A percentile compares a stretch with the other conserved stretches of the same genome.
These are phyloP conservation scores for Melanogrammus aeglefinus DNA, from an alignment of 2,797 vertebrate species.

Conservation along the genomic window DNA sequence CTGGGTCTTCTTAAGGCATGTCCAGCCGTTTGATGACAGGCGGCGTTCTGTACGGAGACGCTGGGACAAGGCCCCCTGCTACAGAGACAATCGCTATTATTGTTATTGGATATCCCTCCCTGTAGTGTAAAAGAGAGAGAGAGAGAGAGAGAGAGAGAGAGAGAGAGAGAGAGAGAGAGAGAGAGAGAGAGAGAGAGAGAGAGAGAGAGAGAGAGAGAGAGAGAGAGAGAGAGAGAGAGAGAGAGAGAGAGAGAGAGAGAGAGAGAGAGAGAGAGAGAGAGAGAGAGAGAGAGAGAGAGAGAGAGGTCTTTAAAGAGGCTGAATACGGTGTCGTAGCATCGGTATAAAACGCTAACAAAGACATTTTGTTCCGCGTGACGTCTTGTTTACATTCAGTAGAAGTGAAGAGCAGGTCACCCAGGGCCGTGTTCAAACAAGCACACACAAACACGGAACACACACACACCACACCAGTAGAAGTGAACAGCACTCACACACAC, in stretches of 20 bases:
- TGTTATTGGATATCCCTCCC: slow-evolving; percentile 55
- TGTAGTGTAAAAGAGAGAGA: slow-evolving; percentile 42
- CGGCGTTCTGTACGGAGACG: slow-evolving; percentile 22
- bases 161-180: too few species aligned
- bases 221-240: too few species aligned
- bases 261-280: too few species aligned
- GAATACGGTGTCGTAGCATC: too few species aligned
- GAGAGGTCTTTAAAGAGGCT: too few species aligned
- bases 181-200: not conserved
- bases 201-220: too few species aligned
- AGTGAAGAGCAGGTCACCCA: not conserved
- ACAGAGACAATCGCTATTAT: slow-evolving; percentile 34
- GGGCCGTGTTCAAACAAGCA: not conserved
- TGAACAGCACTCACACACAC: too few species aligned
- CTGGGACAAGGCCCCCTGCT: slow-evolving; percentile 50
- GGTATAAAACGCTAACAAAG: not conserved
- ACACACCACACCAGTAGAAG: not conserved
- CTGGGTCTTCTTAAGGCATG: too few species aligned
- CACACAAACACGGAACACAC: slow-evolving; percentile 3
- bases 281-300: too few species aligned
- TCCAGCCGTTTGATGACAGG: not conserved
- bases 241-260: too few species aligned
- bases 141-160: too few species aligned
- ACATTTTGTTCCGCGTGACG: not conserved
- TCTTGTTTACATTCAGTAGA: not conserved